Evolutionary conservation across 1,140 invertebrate genomes (phyloP).

Genomic region (Eulimnadia texana): DNA sequence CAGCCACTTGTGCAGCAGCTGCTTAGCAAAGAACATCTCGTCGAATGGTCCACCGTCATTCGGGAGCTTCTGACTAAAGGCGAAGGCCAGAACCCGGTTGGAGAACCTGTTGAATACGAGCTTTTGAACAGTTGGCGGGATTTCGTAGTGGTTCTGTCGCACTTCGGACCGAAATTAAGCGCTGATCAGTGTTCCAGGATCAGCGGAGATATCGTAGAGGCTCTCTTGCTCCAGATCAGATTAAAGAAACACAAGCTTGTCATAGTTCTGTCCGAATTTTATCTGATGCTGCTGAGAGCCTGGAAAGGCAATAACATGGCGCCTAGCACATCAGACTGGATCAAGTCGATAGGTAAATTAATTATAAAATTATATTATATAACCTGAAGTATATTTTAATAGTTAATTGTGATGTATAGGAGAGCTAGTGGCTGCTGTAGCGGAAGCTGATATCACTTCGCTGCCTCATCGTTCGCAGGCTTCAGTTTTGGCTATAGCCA

Average conservation of each 20-base stretch:
- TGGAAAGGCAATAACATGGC: neutral
- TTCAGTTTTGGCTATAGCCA: neutral
- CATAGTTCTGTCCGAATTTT: neutral
- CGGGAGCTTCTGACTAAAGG: too few relatives aligned
- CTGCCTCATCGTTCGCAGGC: conserved; percentile 1
- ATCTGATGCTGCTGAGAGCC: conserved; percentile 5
- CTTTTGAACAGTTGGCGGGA: neutral
- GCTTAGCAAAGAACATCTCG: too few relatives aligned
- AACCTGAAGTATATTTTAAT: neutral
- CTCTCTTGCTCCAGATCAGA: neutral
- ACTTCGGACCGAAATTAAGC: neutral
- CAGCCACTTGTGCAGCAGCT: neutral
- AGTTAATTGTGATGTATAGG: neutral
- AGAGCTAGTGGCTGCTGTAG: neutral
- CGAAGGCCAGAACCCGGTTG: neutral
- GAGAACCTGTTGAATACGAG: neutral
- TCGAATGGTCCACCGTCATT: too few relatives aligned
- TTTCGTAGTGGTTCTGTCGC: neutral
- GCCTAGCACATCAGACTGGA: neutral
- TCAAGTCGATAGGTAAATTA: neutral
- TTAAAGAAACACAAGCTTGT: neutral
- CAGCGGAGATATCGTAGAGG: neutral
- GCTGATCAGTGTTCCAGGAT: neutral
- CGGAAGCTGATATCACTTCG: neutral
- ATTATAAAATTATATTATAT: neutral